Evolutionary conservation across 2,797 vertebrate genomes (phyloP), one percentile per base, ranked within the genome.

Genomic region (Sebastes steindachneri): DNA sequence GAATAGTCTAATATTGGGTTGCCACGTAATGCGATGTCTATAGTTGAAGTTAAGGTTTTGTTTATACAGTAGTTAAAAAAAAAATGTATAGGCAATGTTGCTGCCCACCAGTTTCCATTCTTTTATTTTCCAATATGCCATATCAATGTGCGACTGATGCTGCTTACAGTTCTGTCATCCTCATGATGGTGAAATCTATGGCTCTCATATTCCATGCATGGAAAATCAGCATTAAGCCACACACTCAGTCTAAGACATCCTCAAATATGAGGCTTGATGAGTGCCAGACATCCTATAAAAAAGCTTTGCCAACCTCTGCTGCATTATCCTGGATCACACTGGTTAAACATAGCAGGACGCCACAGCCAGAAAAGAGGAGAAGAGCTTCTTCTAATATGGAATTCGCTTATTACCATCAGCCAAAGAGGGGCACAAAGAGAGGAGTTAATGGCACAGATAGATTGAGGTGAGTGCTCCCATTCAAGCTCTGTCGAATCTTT

Each of bases 401-500:
- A 70, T 85, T 41, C 58, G 29, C 85, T 88, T 87, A 88, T 85
- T 76, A 74, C 66, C 57, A 59, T 79, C 58, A 84, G 68, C 69
- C 77, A 68, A 74, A 70, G 63, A 70, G 51, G 58, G 65, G 41
- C 71, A 86, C 69, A 78, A 73, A 86, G 79, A 82, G 71, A 77
- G 66, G 68, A 89, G 66, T 86, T 92, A 93, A 94, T 89, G 80
- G 82, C 85, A 86, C 83, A 59, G 86, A 92, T 73, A 90, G 62
- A 92, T 79, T 86, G 87, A 92, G 92, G 86, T 87, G 86, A 91
- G 86, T 57, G 23, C 73, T 92, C 73, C 86, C 84, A 77, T 79
- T 88, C 83, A 92, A 90, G 85, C 85, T 41, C 31, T 37, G 74
- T 72, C 82, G 86, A 89, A 85, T 92, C 91, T 95, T 90, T 94